Percentiles rank a stretch among this genome's conserved stretches.
Evolutionary conservation across 2,797 vertebrate species (phyloP).

Genomic region (Amblyopsis hoosieri): DNA sequence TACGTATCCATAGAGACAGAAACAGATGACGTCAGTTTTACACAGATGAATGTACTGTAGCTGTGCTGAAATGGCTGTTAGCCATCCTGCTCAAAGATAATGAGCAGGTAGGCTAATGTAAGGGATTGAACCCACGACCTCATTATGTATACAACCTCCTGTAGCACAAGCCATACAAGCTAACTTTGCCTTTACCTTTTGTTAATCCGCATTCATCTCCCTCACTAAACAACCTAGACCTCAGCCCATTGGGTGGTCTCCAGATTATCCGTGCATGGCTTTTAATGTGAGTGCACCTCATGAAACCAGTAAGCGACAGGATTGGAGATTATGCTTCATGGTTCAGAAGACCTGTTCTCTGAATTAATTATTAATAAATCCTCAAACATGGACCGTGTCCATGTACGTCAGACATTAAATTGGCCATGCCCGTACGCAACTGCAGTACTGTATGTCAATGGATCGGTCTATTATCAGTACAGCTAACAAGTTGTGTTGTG

Average conservation of each 20-base stretch:
- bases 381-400: slow-evolving; percentile 29
- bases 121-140: no score
- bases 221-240: neutral
- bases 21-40: no score
- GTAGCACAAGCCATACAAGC: no score
- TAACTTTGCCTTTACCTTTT: neutral
- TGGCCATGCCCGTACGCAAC: slow-evolving; percentile 23
- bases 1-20: neutral
- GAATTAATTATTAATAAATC: slow-evolving; percentile 48
- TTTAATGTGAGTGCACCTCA: slow-evolving; percentile 31
- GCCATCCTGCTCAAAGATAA: no score
- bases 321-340: slow-evolving; percentile 40
- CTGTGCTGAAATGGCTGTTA: no score
- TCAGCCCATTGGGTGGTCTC: slow-evolving; percentile 17
- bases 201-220: neutral
- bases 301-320: slow-evolving; percentile 19
- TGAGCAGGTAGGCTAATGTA: no score
- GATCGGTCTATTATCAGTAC: neutral
- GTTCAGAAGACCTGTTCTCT: slow-evolving; percentile 14
- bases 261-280: slow-evolving; percentile 29
- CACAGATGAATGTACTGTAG: no score
- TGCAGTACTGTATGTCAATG: slow-evolving; percentile 33
- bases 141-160: no score
- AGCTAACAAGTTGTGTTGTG: neutral
- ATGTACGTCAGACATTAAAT: slow-evolving; percentile 54